Evolutionary conservation across 2,797 vertebrate genomes (phyloP), one percentile per base, ranked within the genome.

Genomic region (Urophycis tenuis): DNA sequence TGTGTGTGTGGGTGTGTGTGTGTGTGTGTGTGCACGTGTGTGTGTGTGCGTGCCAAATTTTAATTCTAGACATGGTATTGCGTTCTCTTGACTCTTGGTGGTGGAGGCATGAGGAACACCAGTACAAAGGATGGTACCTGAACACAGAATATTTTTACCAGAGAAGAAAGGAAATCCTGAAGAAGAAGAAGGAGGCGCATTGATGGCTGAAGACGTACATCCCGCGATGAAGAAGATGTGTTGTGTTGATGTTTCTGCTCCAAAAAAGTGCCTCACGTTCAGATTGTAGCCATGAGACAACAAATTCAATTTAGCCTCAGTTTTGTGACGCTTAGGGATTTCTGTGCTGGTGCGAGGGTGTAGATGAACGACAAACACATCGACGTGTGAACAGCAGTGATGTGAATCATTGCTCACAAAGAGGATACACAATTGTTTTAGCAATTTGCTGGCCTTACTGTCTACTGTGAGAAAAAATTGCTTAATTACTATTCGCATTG

Each of bases 211-310:
- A 69, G 74, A 76, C 85, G 76, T 73, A 78, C 77, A 85, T 64
- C 60, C 76, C 86, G 76, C 80, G 64, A 45, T 72, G 75, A 86
- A 81, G 79, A 86, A 78, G 79, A 78, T 78, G 67, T 85, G 82
- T 87, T 81, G 71, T 76, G n/a, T n/a, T n/a, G 80, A 81, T 88
- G 80, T 87, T 84, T 86, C 78, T 85, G 87, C 85, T 89, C 81
- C n/a, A n/a, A 87, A 88, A 86, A 92, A 92, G 92, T 93, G 92
- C 92, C 92, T 94, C 82, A 80, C 86, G 87, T 91, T 88, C 84
- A 87, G 82, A 89, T 90, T 84, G 86, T 91, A 87, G 87, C 88
- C 83, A 88, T 89, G 87, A 88, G 86, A 85, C 81, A 82, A 78
- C 85, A 70, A 83, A 72, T 73, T 83, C 84, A 77, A 82, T 32